phyloP scores from a whole-genome alignment of 37 sponge, comb jelly and placozoan species.

The Amphimedon queenslandica region DNA sequence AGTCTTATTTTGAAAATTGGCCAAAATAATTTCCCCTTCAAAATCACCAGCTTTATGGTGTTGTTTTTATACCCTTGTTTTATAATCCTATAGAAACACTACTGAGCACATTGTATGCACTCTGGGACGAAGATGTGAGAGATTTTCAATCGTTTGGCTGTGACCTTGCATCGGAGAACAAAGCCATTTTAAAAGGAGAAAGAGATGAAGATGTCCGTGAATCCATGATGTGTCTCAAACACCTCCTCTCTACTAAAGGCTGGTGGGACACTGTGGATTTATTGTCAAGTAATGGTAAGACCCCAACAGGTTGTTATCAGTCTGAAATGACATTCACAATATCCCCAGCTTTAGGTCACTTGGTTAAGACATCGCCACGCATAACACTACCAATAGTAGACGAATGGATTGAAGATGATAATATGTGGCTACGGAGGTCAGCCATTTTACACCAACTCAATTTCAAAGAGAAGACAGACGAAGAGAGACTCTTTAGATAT shows the following conservation, averaged over 20 bases:
- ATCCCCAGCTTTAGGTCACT: slow-evolving; percentile 51
- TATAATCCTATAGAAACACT: not conserved
- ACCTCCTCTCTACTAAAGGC: slow-evolving; percentile 45
- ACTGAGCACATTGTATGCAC: not conserved
- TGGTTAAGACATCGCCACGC: slow-evolving; percentile 36
- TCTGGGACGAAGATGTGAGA: slow-evolving; percentile 66
- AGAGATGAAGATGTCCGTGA: slow-evolving; percentile 7
- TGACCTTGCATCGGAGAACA: slow-evolving; percentile 20
- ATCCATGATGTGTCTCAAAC: slow-evolving; percentile 20
- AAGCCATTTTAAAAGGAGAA: slow-evolving; percentile 18
- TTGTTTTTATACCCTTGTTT: too few relatives aligned
- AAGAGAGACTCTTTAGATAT: slow-evolving; percentile 38
- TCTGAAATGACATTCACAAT: not conserved
- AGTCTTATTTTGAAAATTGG: too few relatives aligned
- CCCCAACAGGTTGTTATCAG: not conserved
- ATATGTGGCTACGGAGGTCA: slow-evolving; percentile 68
- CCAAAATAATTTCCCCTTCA: too few relatives aligned
- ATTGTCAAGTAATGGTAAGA: slow-evolving; percentile 26
- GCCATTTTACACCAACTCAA: slow-evolving; percentile 66
- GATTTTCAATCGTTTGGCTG: slow-evolving; percentile 57
- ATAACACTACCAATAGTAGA: slow-evolving; percentile 36
- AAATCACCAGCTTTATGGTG: too few relatives aligned
- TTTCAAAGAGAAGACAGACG: slow-evolving; percentile 49
- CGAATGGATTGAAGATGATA: slow-evolving; percentile 50
- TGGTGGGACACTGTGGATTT: slow-evolving; percentile 87